Base-by-base conservation (phyloP, 2,797 vertebrate genomes). In the Semotilus atromaculatus region DNA sequence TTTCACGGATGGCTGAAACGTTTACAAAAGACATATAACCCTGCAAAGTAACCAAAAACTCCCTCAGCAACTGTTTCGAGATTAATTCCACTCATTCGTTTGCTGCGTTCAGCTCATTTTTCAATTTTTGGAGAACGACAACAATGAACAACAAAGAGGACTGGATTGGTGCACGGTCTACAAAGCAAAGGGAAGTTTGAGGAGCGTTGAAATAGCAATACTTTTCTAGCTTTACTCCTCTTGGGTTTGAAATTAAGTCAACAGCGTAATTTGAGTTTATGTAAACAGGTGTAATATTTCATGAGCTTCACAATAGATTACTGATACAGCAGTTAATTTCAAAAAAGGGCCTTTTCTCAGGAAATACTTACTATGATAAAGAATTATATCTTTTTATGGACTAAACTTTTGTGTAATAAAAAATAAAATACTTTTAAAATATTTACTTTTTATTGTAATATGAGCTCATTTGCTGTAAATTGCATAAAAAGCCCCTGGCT, bases 241-340 rank as follows among this genome's bases (percentile, higher is more conserved):
- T 5, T 55, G 45, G 60, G 43, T 23, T 40, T 75, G 62, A 43
- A 76, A 18, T 82, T 2, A 40, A 80, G 60, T 14, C 72, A 38
- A 38, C 31, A 3, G 58, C 26, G 21, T 58, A n/a, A 26, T 77
- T 48, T 51, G 7, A 6, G 48, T 62, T 86, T 85, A 29, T 80
- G 45, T 86, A 82, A 88, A 86, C 85, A 86, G 51, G 87, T 82
- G 64, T 85, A 73, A 71, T 80, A 73, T 86, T 86, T 76, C 83
- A 82, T 43, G 48, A 31, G 31, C 68, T 45, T 58, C 53, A 76
- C 21, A 82, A 73, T 84, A 80, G 68, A 16, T 2, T 81, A n/a
- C 51, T 43, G n/a, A 60, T 23, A 31, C 23, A 75, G 81, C 26
- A 29, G 40, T 21, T 75, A 8, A 36, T n/a, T n/a, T n/a, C n/a